phyloP scores from a whole-genome alignment of 2,113 vertebrate species.

The Cyanoramphus novaezelandiae region DNA sequence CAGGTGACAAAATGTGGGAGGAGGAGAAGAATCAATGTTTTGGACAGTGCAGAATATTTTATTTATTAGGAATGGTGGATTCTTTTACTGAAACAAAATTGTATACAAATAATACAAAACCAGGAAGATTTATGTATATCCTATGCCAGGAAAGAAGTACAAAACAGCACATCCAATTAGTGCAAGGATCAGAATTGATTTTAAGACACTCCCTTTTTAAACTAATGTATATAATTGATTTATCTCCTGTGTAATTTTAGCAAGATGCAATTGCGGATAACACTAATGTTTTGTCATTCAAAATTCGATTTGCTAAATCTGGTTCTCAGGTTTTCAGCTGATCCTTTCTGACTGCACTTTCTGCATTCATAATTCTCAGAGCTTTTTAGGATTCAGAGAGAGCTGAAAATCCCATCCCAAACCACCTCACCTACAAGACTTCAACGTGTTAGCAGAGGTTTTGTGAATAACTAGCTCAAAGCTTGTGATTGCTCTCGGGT shows the following conservation, averaged over 20 bases:
- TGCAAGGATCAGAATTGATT: neutral
- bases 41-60: neutral
- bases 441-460: neutral
- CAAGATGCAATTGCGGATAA: neutral
- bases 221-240: neutral
- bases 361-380: neutral
- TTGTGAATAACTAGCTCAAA: neutral
- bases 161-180: neutral
- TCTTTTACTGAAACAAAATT: neutral
- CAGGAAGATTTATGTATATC: neutral
- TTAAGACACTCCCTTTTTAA: neutral
- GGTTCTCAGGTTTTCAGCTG: neutral
- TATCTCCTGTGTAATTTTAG: neutral
- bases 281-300: neutral
- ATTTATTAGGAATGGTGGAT: neutral
- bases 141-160: neutral
- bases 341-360: neutral
- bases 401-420: neutral
- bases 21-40: neutral
- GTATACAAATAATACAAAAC: neutral
- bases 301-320: neutral
- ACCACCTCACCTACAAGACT: neutral
- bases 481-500: neutral
- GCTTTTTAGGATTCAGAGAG: neutral
- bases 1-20: neutral